Percentiles rank a stretch among this genome's conserved stretches.
phyloP scores from a whole-genome alignment of 2,797 vertebrate genomes.

The Hafferia zeledoni region DNA sequence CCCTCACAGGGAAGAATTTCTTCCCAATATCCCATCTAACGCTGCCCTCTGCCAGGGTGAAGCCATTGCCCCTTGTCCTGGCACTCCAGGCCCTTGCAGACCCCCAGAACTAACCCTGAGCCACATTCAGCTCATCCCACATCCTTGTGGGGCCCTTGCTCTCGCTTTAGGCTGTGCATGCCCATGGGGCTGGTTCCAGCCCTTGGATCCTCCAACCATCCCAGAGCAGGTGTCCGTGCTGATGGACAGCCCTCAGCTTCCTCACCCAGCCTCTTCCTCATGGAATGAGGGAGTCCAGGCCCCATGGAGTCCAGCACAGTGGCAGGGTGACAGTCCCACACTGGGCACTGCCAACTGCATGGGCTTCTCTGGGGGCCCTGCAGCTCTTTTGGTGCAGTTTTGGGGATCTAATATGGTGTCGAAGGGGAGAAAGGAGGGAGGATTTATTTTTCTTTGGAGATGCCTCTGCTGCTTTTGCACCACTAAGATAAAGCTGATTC shows the following conservation, averaged over 20 bases:
- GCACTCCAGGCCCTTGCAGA: not conserved
- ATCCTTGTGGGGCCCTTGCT: fast-evolving
- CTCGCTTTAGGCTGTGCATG: fast-evolving
- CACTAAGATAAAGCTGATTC: not conserved
- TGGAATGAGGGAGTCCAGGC: not conserved
- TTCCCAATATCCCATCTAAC: not conserved
- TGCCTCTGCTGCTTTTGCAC: not conserved
- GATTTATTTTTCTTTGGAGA: not conserved
- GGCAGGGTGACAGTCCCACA: not conserved
- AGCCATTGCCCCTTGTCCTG: not conserved
- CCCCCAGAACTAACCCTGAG: not conserved
- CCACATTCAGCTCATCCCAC: not conserved
- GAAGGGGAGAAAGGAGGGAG: not conserved
- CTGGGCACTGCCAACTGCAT: fast-evolving
- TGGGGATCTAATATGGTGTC: not conserved
- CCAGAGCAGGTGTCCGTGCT: fast-evolving
- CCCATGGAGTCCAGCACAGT: fast-evolving
- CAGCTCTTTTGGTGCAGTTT: not conserved
- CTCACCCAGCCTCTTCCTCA: not conserved
- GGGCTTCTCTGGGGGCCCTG: not conserved
- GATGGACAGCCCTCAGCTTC: not conserved
- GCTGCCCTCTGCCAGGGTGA: not conserved
- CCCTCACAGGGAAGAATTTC: not conserved
- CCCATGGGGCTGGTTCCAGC: fast-evolving
- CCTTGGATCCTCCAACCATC: not conserved